Percentiles rank a stretch among this genome's conserved stretches.
Conservation (phyloP, 2,113 vertebrate species). For the Osmerus eperlanus region DNA sequence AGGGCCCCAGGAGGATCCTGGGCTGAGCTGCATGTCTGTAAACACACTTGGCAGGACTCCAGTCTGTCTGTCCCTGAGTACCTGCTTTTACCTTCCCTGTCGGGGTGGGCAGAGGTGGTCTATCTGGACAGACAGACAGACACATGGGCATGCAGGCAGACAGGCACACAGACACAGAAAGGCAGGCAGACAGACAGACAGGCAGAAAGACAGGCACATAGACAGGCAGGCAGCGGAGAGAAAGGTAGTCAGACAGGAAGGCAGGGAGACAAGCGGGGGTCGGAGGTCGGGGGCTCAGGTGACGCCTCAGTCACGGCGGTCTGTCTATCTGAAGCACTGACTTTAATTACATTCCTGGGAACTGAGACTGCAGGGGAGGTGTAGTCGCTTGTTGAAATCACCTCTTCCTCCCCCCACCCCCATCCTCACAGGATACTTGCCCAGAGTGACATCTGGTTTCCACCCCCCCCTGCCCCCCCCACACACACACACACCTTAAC, state of each 20-base stretch:
- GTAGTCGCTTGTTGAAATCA: slow-evolving; percentile 59
- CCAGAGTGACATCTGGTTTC: slow-evolving; percentile 63
- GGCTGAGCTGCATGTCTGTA: too few species aligned
- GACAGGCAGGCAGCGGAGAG: neutral
- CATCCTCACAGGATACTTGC: slow-evolving; percentile 29
- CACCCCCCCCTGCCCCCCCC: slow-evolving; percentile 43
- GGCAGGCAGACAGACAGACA: neutral
- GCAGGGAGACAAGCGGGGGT: neutral
- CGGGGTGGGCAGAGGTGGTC: neutral
- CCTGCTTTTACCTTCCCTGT: neutral
- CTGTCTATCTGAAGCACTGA: slow-evolving; percentile 33
- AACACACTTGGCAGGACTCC: too few species aligned
- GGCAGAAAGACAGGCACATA: neutral
- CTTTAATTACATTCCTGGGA: slow-evolving; percentile 66
- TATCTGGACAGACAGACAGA: neutral
- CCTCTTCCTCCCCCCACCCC: slow-evolving; percentile 37
- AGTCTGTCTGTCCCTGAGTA: neutral
- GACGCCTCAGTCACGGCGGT: neutral
- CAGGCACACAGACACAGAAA: neutral
- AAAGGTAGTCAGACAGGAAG: neutral
- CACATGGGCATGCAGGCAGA: neutral
- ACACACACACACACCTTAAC: slow-evolving; percentile 17
- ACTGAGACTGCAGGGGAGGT: slow-evolving; percentile 34
- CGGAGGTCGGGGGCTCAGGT: neutral
- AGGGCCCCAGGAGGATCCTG: too few species aligned